Conservation (phyloP, 2,797 vertebrate genomes). For the Clarias fuscus region DNA sequence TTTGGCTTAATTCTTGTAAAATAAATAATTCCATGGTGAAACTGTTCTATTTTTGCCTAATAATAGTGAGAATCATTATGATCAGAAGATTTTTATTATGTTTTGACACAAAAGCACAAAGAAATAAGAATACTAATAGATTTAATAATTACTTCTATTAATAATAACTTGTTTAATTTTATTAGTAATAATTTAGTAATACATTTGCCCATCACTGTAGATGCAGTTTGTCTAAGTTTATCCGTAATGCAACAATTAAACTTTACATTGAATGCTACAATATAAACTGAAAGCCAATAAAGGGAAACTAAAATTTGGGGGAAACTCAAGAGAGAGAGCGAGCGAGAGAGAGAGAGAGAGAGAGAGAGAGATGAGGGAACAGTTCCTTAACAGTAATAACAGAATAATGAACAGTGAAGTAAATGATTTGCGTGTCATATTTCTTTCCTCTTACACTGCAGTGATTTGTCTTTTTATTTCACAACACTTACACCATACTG, state of each 20-base stretch:
- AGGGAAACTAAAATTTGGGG: neutral
- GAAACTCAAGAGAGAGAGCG: neutral
- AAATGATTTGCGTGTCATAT: neutral
- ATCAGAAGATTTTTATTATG: no score
- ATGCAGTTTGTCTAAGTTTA: neutral
- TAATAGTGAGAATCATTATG: no score
- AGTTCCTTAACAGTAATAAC: neutral
- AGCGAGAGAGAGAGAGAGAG: neutral
- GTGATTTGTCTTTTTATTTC: neutral
- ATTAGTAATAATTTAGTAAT: no score
- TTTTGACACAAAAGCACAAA: no score
- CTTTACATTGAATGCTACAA: neutral
- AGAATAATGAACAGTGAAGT: neutral
- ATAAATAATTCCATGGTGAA: no score
- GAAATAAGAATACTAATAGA: no score
- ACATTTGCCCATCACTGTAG: neutral
- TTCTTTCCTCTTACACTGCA: neutral
- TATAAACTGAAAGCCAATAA: neutral
- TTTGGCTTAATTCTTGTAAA: no score
- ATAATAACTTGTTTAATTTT: no score
- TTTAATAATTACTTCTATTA: no score
- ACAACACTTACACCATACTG: neutral
- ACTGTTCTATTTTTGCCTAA: no score
- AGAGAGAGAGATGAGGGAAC: neutral
- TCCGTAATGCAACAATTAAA: neutral